Evolutionary conservation across 2,888 invertebrate genomes (phyloP).

Genomic region (Noctua janthina): DNA sequence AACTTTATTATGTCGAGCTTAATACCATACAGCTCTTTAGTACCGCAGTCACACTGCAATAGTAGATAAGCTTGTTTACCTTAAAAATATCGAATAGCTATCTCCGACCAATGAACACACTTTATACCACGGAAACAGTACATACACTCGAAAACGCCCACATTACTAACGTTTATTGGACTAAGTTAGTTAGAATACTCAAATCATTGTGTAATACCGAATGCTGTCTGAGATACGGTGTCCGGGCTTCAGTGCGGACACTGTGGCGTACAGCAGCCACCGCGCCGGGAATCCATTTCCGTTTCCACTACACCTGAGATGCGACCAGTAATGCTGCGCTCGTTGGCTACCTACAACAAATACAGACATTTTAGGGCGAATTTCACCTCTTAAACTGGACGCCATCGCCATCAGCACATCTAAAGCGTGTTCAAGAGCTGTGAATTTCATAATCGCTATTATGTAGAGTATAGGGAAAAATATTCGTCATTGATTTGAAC

Average conservation of each 20-base stretch:
- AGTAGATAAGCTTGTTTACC: too few relatives aligned
- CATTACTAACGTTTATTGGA: neutral
- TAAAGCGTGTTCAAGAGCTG: neutral
- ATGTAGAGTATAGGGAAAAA: neutral
- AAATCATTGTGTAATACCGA: constrained; percentile 8
- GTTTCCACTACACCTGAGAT: constrained; percentile 55
- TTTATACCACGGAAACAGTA: neutral
- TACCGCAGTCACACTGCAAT: neutral
- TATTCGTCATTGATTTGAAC: neutral
- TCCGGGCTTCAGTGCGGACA: constrained; percentile 24
- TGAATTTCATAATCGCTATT: neutral
- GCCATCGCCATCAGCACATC: neutral
- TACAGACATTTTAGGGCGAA: constrained; percentile 5
- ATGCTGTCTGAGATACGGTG: neutral
- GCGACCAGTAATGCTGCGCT: constrained; percentile 21
- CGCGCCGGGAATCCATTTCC: constrained; percentile 63
- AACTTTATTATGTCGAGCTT: neutral
- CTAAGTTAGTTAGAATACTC: neutral
- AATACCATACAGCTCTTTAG: neutral
- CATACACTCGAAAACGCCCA: neutral
- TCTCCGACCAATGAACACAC: neutral
- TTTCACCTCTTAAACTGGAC: neutral
- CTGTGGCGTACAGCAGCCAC: constrained; percentile 36
- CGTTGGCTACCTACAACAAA: neutral
- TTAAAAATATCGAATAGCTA: neutral